phyloP scores from a whole-genome alignment of 2,888 invertebrate species.

The Stenchaetothrips biformis region DNA sequence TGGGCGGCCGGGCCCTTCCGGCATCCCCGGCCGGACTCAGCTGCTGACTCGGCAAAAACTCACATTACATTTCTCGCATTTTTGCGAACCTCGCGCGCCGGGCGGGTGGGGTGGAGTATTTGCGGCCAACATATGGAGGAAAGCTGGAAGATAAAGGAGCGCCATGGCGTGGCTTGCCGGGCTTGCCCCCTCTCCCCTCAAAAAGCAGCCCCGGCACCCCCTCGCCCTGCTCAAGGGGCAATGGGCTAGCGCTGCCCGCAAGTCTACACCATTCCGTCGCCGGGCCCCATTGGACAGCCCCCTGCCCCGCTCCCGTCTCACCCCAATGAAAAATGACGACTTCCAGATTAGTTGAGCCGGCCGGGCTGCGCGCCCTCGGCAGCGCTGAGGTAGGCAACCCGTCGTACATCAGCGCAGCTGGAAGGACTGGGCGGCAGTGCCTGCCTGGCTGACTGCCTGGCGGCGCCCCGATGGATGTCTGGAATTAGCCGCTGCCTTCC shows the following conservation, averaged over 20 bases:
- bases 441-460: too few relatives aligned
- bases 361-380: constrained; percentile 31
- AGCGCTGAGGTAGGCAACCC: constrained; percentile 30
- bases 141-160: not conserved
- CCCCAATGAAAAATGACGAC: constrained; percentile 30
- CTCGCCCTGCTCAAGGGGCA: constrained; percentile 28
- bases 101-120: not conserved
- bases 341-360: constrained; percentile 23
- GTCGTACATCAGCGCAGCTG: not conserved
- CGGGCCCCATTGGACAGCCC: not conserved
- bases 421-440: too few relatives aligned
- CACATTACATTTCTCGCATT: constrained; percentile 25
- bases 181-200: constrained; percentile 28
- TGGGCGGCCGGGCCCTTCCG: not conserved
- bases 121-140: not conserved
- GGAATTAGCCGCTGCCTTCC: too few relatives aligned
- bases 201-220: constrained; percentile 28
- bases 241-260: constrained; percentile 35
- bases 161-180: not conserved
- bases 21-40: constrained; percentile 31
- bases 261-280: constrained; percentile 36
- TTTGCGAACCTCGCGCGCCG: not conserved
- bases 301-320: constrained; percentile 29
- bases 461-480: too few relatives aligned
- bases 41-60: constrained; percentile 23